Percentiles rank a stretch among this genome's conserved stretches.
phyloP scores from a whole-genome alignment of 2,797 vertebrate genomes.

The Thalassophryne amazonica region DNA sequence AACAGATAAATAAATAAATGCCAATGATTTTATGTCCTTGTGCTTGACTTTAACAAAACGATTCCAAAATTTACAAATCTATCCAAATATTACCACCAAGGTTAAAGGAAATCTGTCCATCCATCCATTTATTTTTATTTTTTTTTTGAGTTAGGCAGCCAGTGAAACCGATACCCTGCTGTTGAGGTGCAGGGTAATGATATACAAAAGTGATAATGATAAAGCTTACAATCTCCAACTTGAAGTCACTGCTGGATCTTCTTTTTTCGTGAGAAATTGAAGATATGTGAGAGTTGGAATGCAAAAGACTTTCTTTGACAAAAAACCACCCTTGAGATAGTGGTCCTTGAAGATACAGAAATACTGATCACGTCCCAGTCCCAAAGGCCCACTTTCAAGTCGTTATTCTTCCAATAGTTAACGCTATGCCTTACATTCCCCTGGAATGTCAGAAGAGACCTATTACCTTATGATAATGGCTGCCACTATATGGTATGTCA shows the following conservation, averaged over 20 bases:
- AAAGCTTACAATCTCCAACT: conserved; percentile 15
- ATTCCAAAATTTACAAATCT: too few relatives aligned
- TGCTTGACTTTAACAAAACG: too few relatives aligned
- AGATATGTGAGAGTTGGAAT: conserved; percentile 46
- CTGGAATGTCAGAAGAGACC: conserved; percentile 65
- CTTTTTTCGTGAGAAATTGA: conserved; percentile 25
- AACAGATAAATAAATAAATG: too few relatives aligned
- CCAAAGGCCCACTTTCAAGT: conserved; percentile 60
- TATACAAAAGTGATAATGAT: conserved; percentile 11
- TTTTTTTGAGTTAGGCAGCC: too few relatives aligned
- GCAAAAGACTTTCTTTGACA: conserved; percentile 53
- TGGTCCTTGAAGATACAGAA: conserved; percentile 51
- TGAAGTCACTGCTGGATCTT: conserved; percentile 17
- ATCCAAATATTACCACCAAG: too few relatives aligned
- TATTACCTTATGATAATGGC: conserved; percentile 72
- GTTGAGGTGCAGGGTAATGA: too few relatives aligned
- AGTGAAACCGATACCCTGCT: too few relatives aligned
- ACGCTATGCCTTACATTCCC: conserved; percentile 56
- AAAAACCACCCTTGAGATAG: conserved; percentile 60
- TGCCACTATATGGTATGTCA: conserved; percentile 57
- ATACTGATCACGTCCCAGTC: conserved; percentile 48
- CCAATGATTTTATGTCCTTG: too few relatives aligned
- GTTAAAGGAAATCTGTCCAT: too few relatives aligned
- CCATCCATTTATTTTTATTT: too few relatives aligned
- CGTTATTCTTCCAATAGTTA: conserved; percentile 45